A percentile compares a stretch with the other conserved stretches of the same genome.
Conservation (phyloP, 2,113 vertebrate species). For the Hyperoodon ampullatus region DNA sequence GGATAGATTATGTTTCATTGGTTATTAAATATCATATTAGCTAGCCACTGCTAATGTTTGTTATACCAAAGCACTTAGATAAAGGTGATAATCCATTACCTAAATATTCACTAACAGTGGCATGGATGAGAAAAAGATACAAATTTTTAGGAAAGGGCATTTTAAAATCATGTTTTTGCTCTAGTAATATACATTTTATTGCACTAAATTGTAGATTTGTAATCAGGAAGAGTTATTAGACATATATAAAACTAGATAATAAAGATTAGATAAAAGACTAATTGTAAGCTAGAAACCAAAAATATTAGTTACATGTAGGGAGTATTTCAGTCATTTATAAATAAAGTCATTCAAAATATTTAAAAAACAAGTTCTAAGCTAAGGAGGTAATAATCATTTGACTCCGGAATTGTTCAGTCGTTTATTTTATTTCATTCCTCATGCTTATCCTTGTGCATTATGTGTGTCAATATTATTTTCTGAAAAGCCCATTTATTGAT, state of each 20-base stretch:
- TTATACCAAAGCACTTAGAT: not conserved
- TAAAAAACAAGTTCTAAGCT: not conserved
- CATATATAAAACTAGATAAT: constrained; percentile 7
- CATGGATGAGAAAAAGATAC: not conserved
- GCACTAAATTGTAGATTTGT: constrained; percentile 23
- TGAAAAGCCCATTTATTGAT: constrained; percentile 55
- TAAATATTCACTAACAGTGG: constrained; percentile 37
- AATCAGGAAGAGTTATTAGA: constrained; percentile 32
- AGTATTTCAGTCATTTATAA: constrained; percentile 45
- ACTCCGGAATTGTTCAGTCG: constrained; percentile 30
- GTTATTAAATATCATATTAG: not conserved
- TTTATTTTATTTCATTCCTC: constrained; percentile 49
- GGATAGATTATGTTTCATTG: not conserved
- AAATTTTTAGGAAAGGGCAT: not conserved
- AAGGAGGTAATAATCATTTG: constrained; percentile 6
- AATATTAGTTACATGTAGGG: not conserved
- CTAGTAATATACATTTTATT: constrained; percentile 27
- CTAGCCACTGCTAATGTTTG: constrained; percentile 27
- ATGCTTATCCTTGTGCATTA: not conserved
- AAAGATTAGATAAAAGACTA: constrained; percentile 43
- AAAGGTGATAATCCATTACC: constrained; percentile 28
- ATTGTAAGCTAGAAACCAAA: constrained; percentile 37
- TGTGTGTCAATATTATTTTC: constrained; percentile 24
- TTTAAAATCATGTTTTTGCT: constrained; percentile 50
- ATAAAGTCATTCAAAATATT: constrained; percentile 35